Evolutionary conservation across 2,888 invertebrate species (phyloP), one percentile per base, ranked within the genome.

Genomic region (Drosophila prolongata): DNA sequence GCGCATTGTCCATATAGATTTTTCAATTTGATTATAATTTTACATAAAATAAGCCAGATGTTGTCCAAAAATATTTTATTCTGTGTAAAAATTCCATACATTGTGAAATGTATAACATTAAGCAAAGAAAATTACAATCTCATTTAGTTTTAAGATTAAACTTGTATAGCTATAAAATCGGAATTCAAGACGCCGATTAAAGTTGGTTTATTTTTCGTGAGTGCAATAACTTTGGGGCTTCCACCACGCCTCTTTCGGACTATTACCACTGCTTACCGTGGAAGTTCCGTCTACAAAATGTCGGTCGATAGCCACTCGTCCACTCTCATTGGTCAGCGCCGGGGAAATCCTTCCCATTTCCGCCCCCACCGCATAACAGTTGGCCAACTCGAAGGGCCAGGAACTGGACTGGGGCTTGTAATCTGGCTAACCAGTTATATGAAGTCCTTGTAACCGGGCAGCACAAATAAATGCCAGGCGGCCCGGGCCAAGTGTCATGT

Each of bases 341-440:
- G 6, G 14, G 53, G 24, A 62, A 54, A 58, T 13, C 35, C 49
- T 1, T 19, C 16, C n/a, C 9, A n/a, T 44, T 43, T 59, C 60
- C 70, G 40, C 47, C 53, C 53, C 55, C 10, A 65, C 82, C 76
- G 69, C 83, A 75, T 83, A 83, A 83, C 76, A 83, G 83, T 83
- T 87, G 88, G 80, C 67, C 84, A 81, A 79, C 76, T 82, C 78
- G 70, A 76, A 68, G 78, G 77, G 69, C 77, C 68, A 50, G 13
- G 42, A 14, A 35, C 50, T 52, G 77, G 79, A 10, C 47, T 49
- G 47, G 82, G 78, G 84, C 76, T 76, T 80, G 75, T 87, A 90
- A 89, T 88, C 85, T 76, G 68, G 70, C 80, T 90, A 91, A 91
- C 87, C 89, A 89, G 90, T 91, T 91, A 91, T 90, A 90, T 90